Evolutionary conservation across 2,113 vertebrate genomes (phyloP).

Genomic region (Myrmophylax atrothorax): DNA sequence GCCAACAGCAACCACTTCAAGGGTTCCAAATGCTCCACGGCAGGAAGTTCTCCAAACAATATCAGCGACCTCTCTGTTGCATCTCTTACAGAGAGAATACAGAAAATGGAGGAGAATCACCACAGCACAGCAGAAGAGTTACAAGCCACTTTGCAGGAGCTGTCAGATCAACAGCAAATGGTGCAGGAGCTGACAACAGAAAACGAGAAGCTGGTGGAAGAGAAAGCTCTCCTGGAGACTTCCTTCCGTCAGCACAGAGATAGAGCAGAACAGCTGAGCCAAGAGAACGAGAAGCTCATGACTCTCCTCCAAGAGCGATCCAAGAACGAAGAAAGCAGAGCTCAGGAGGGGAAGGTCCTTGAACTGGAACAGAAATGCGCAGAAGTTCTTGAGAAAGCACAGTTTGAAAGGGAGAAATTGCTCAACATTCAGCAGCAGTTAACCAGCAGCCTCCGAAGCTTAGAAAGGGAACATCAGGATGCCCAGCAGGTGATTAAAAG

Average conservation of each 20-base stretch:
- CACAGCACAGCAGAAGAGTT: constrained; percentile 94
- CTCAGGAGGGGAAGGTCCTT: constrained; percentile 73
- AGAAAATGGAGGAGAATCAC: constrained; percentile 96
- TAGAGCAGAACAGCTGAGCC: constrained; percentile 84
- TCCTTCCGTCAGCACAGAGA: constrained; percentile 92
- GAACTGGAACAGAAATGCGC: constrained; percentile 88
- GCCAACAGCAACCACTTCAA: constrained; percentile 76
- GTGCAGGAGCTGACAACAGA: constrained; percentile 93
- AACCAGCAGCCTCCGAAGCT: constrained; percentile 86
- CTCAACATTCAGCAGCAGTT: constrained; percentile 95
- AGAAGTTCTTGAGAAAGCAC: constrained; percentile 88
- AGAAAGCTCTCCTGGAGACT: constrained; percentile 88
- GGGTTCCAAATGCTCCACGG: constrained; percentile 66
- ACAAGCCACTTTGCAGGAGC: constrained; percentile 93
- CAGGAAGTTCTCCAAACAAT: constrained; percentile 72
- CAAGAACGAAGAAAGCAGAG: constrained; percentile 79
- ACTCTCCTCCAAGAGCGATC: constrained; percentile 83
- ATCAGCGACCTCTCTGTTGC: constrained; percentile 82
- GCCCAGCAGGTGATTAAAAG: constrained; percentile 75
- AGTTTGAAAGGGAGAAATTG: constrained; percentile 92
- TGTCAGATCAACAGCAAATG: constrained; percentile 94
- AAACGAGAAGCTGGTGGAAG: constrained; percentile 90
- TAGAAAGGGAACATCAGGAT: constrained; percentile 90
- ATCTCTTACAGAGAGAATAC: constrained; percentile 88
- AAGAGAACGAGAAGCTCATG: constrained; percentile 88